phyloP scores from a whole-genome alignment of 1,140 invertebrate genomes.

The Wiebesia pumilae region DNA sequence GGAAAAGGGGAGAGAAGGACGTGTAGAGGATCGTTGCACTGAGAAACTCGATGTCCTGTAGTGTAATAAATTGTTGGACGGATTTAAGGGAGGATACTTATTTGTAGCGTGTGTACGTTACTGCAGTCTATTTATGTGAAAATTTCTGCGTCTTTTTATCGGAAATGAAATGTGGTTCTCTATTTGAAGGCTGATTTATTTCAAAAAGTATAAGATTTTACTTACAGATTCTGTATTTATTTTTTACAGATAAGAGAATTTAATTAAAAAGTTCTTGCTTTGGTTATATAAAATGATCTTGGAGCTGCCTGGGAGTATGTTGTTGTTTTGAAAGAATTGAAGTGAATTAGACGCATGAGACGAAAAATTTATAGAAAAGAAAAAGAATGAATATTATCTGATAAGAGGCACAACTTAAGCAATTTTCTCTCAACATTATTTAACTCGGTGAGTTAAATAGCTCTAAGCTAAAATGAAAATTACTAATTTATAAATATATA shows the following conservation, averaged over 20 bases:
- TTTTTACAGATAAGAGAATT: not conserved
- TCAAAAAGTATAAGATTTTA: not conserved
- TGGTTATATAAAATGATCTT: too few species aligned
- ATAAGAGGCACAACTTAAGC: not conserved
- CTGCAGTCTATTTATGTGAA: not conserved
- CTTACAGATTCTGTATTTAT: not conserved
- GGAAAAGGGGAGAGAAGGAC: not conserved
- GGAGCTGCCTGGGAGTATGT: too few species aligned
- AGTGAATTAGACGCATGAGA: not conserved
- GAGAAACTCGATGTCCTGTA: not conserved
- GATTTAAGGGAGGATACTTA: not conserved
- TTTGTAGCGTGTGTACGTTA: not conserved
- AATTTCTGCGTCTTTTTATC: not conserved
- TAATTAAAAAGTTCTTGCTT: too few species aligned
- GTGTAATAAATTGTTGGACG: conserved; percentile 33
- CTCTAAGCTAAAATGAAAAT: not conserved
- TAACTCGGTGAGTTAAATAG: too few species aligned
- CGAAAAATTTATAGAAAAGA: not conserved
- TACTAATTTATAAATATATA: not conserved
- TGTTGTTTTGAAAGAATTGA: too few species aligned
- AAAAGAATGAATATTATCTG: not conserved
- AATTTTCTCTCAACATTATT: not conserved
- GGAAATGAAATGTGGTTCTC: not conserved
- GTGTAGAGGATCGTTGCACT: not conserved
- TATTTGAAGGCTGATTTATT: not conserved